A percentile compares a stretch with the other conserved stretches of the same genome.
phyloP scores from a whole-genome alignment of 1,140 invertebrate genomes.

The Pollicipes pollicipes region DNA sequence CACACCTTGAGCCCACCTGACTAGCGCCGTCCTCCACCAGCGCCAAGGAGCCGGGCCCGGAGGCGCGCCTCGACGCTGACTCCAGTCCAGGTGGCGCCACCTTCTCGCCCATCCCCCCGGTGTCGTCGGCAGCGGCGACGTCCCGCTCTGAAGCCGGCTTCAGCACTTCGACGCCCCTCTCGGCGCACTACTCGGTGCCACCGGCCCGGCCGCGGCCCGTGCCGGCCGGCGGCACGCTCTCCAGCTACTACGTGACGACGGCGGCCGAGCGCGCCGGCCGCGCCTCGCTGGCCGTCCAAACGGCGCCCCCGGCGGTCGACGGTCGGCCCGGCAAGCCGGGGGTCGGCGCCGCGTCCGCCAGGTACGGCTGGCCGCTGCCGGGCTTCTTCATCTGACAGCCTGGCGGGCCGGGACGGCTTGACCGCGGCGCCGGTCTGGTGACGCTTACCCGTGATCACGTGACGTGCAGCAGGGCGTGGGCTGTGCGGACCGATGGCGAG shows the following conservation, averaged over 20 bases:
- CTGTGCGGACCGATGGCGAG: too few relatives aligned
- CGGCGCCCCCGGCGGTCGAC: not conserved
- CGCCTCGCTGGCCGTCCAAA: not conserved
- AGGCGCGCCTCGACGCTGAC: too few relatives aligned
- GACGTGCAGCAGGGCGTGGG: too few relatives aligned
- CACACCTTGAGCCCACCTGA: too few relatives aligned
- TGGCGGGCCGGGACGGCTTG: too few relatives aligned
- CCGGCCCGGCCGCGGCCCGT: not conserved
- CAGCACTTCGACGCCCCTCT: not conserved
- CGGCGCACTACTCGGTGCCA: not conserved
- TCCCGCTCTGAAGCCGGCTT: not conserved
- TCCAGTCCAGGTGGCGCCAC: too few relatives aligned
- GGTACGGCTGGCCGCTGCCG: not conserved
- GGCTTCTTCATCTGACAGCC: not conserved
- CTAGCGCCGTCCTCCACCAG: too few relatives aligned
- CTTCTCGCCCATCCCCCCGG: not conserved
- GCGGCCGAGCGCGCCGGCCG: not conserved
- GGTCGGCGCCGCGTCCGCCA: not conserved
- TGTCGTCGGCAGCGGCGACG: too few relatives aligned
- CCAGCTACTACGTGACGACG: not conserved
- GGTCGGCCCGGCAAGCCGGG: not conserved
- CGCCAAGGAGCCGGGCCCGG: too few relatives aligned
- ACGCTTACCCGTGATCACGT: too few relatives aligned
- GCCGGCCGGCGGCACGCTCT: not conserved
- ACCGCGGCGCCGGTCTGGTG: too few relatives aligned